These are phyloP conservation scores for Leuciscus idus DNA, from an alignment of 2,113 vertebrate species.

Conservation along the genomic window DNA sequence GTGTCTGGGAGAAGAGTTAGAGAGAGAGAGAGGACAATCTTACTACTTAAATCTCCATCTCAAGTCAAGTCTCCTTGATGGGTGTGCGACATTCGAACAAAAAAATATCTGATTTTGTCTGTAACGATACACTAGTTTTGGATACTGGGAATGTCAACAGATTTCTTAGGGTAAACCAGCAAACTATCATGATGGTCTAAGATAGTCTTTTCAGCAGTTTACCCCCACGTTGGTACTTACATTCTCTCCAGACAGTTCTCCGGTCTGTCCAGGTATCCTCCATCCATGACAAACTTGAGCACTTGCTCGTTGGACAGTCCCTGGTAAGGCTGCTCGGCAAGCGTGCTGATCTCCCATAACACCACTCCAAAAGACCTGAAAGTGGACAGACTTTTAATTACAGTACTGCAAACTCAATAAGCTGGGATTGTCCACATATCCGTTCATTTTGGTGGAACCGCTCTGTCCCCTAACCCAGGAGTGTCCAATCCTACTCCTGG, in stretches of 20 bases:
- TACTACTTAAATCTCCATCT: neutral
- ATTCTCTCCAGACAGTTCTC: constrained; percentile 92
- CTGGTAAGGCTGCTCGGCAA: constrained; percentile 97
- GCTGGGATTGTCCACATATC: neutral
- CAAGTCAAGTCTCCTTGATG: neutral
- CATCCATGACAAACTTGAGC: constrained; percentile 98
- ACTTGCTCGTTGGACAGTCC: constrained; percentile 97
- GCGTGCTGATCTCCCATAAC: constrained; percentile 94
- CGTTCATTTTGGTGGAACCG: neutral
- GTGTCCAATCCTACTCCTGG: neutral
- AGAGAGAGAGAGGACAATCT: neutral
- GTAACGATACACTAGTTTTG: neutral
- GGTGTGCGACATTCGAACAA: too few species aligned
- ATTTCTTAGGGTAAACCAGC: neutral
- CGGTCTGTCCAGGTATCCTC: constrained; percentile 90
- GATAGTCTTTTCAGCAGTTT: neutral
- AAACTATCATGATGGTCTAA: neutral
- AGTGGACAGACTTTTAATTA: neutral
- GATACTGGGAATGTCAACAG: neutral
- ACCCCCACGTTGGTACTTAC: constrained; percentile 75
- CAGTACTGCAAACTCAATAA: neutral
- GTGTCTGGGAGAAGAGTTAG: constrained; percentile 72
- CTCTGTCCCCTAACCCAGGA: neutral
- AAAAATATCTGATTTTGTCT: too few species aligned
- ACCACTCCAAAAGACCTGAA: constrained; percentile 96